Evolutionary conservation across 2,888 invertebrate species (phyloP), one percentile per base, ranked within the genome.

Genomic region (Cheilosia grossa): DNA sequence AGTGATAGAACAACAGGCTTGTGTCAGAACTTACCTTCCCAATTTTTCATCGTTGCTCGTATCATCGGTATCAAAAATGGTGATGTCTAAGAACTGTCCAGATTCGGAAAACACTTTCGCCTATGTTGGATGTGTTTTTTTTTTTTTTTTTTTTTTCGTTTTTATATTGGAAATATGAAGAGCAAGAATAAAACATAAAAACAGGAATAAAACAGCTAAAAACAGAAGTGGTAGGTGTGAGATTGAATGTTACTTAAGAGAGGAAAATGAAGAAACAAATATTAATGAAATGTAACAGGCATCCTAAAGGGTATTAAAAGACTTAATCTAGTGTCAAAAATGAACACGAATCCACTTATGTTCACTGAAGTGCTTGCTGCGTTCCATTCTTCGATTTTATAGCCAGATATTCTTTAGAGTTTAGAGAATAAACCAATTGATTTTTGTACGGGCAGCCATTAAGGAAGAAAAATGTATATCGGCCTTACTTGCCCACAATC

Each of bases 1-100:
- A 73, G 63, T 30, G 47, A 63, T 37, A 63, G 15, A 63, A 21
- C 63, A 33, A 19, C 19, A 47, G 47, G 33, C 21, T 10, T 4
- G 33, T 61, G 67, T 58, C n/a, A 44, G 13, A 73, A 88, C 94
- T 93, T 93, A 96, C 97, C 97, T 97, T 94, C 98, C 98, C 89
- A 98, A 95, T 89, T 94, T 94, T 93, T 98, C 98, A 93, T 98
- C 98, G 91, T 95, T 94, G 90, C 95, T 96, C 89, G 97, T 95
- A 91, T 96, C 96, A 93, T 98, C 98, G 94, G 96, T 96, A 94
- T 98, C 98, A 94, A 94, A 96, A 89, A 98, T 93, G 90, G 92
- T 93, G 89, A 97, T 93, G 90, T 92, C 92, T 90, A 96, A 88
- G 87, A 82, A 88, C 89, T 92, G 92, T 89, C 92, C 92, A 89